phyloP scores from a whole-genome alignment of 2,113 vertebrate species.

The Pithys albifrons region DNA sequence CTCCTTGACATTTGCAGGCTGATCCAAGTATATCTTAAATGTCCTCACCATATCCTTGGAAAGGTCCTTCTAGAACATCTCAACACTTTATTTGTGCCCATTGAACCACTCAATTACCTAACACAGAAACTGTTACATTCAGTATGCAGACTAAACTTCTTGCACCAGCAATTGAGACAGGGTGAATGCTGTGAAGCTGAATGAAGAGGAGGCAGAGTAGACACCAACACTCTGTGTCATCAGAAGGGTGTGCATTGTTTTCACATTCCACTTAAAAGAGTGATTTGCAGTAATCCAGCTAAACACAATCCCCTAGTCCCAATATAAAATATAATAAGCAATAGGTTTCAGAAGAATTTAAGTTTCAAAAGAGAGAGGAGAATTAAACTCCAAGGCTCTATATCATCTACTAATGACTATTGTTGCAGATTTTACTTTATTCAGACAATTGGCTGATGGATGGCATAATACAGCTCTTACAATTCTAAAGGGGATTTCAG shows the following conservation, averaged over 20 bases:
- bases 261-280: neutral
- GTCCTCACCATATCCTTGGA: neutral
- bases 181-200: neutral
- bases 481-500: neutral
- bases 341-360: neutral
- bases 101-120: neutral
- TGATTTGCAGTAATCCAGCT: neutral
- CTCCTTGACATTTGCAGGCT: neutral
- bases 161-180: neutral
- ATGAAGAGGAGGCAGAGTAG: neutral
- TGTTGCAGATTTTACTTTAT: constrained; percentile 7
- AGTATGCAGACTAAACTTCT: fast-evolving
- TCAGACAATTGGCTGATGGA: constrained; percentile 1
- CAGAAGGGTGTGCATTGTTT: neutral
- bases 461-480: neutral
- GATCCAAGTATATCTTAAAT: neutral
- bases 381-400: neutral
- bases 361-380: neutral
- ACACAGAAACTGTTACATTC: neutral
- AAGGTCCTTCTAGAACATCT: neutral
- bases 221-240: neutral
- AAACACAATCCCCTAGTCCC: neutral
- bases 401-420: neutral
- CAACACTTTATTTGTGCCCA: neutral
- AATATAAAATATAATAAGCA: neutral